Evolutionary conservation across 2,797 vertebrate species (phyloP).

Genomic region (Smutsia temminckii): DNA sequence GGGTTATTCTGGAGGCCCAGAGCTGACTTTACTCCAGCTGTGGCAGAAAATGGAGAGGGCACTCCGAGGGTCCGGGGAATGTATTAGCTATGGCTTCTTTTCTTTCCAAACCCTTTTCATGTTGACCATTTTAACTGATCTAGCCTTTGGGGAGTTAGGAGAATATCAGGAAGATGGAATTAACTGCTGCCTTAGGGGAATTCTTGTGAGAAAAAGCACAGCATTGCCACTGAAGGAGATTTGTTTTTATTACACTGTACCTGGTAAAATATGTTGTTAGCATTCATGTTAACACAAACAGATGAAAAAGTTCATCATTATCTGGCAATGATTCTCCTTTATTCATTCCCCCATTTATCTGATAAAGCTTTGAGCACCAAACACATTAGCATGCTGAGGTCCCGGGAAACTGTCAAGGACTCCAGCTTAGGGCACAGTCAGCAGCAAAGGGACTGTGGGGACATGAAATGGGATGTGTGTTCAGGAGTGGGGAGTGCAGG

Average conservation of each 20-base stretch:
- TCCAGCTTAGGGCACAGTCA: neutral
- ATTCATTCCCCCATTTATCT: constrained; percentile 6
- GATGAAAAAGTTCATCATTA: neutral
- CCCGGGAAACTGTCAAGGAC: neutral
- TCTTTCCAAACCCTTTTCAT: neutral
- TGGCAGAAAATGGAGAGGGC: neutral
- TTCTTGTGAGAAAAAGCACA: neutral
- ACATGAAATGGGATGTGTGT: neutral
- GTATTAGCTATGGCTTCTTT: neutral
- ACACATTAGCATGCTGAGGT: neutral
- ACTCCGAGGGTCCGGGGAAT: neutral
- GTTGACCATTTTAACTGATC: neutral
- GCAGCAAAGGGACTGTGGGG: neutral
- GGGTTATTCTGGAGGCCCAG: neutral
- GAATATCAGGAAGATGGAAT: neutral
- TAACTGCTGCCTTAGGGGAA: neutral
- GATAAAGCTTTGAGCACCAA: neutral
- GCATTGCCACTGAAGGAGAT: neutral
- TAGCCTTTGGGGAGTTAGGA: neutral
- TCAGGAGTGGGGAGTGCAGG: neutral
- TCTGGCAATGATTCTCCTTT: neutral
- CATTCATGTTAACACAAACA: neutral
- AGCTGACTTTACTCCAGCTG: rapidly evolving
- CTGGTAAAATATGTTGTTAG: neutral
- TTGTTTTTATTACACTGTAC: neutral